phyloP scores from a whole-genome alignment of 2,113 vertebrate species.

The Rhadina sibilatrix region DNA sequence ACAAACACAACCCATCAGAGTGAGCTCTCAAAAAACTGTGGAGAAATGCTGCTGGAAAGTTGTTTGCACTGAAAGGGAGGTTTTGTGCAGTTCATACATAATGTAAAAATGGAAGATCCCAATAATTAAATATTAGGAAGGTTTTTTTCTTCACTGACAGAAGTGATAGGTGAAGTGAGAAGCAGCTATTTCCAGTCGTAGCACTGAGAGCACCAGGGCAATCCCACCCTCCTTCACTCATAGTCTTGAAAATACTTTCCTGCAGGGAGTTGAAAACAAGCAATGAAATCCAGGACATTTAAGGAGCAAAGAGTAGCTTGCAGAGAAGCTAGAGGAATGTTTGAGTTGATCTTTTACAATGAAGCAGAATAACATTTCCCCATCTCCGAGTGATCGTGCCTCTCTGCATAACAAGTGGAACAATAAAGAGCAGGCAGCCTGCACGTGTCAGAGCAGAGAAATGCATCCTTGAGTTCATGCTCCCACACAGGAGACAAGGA shows the following conservation, averaged over 20 bases:
- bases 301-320: not conserved
- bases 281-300: not conserved
- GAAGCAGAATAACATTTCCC: not conserved
- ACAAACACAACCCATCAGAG: not conserved
- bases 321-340: not conserved
- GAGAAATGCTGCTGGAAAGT: not conserved
- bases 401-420: not conserved
- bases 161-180: slow-evolving; percentile 27
- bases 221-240: not conserved
- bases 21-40: fast-evolving
- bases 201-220: not conserved
- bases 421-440: not conserved
- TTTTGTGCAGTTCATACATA: not conserved
- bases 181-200: slow-evolving; percentile 32
- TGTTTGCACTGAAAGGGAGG: not conserved
- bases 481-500: not conserved
- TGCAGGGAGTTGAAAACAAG: not conserved
- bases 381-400: not conserved
- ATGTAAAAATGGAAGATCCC: not conserved
- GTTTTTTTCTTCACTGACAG: slow-evolving; percentile 35
- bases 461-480: not conserved
- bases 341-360: not conserved
- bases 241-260: not conserved
- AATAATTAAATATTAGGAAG: not conserved
- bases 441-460: not conserved